Conservation (phyloP, 2,888 invertebrate genomes). For the Acronicta aceris region DNA sequence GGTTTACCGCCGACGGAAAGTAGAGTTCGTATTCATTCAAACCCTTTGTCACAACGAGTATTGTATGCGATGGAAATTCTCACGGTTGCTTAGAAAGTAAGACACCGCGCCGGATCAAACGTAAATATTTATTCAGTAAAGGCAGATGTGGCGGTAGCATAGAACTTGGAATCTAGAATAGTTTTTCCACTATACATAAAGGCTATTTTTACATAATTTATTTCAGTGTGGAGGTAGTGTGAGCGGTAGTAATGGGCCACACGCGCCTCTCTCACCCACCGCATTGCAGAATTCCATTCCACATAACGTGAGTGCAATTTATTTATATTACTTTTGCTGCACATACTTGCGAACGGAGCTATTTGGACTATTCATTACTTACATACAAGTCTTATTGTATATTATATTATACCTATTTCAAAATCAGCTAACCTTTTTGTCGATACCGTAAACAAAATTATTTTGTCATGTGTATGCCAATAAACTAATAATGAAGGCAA, state of each 20-base stretch:
- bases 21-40: conserved; percentile 49
- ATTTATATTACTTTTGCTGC: conserved; percentile 45
- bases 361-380: conserved; percentile 32
- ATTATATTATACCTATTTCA: conserved; percentile 26
- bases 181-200: conserved; percentile 47
- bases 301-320: conserved; percentile 80
- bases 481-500: neutral
- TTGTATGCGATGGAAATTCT: conserved; percentile 55
- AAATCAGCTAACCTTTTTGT: conserved; percentile 4
- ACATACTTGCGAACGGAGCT: conserved; percentile 44
- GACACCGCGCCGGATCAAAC: conserved; percentile 57
- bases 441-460: neutral
- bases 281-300: conserved; percentile 84
- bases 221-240: conserved; percentile 83
- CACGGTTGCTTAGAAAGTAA: conserved; percentile 69
- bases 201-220: conserved; percentile 70
- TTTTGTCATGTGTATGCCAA: conserved; percentile 8
- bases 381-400: conserved; percentile 27
- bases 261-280: conserved; percentile 86
- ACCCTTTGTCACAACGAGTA: conserved; percentile 38
- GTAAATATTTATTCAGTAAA: conserved; percentile 61
- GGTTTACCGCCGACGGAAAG: conserved; percentile 40
- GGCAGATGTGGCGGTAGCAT: conserved; percentile 55
- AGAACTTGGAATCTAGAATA: conserved; percentile 48
- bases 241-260: conserved; percentile 85